Conservation (phyloP, 1,140 invertebrate genomes). For the Drosophila grimshawi region DNA sequence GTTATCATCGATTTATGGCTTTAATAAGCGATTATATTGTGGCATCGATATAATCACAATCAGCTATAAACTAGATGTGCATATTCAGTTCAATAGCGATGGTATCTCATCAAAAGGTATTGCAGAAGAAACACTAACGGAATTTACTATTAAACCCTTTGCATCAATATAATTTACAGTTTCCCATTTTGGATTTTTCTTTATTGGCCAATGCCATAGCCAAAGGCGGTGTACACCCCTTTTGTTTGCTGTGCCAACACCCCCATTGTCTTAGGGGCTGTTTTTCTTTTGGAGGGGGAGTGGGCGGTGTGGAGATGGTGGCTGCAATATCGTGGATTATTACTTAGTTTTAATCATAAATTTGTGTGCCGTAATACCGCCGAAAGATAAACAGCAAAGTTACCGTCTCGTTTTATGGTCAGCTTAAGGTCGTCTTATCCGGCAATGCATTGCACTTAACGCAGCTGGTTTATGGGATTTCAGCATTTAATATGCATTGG, state of each 20-base stretch:
- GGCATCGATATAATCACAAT: not conserved
- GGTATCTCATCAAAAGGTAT: conserved; percentile 6
- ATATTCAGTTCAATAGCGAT: not conserved
- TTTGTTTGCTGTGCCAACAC: conserved; percentile 1
- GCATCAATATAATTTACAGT: conserved; percentile 38
- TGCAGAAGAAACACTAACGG: not conserved
- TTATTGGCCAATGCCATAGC: conserved; percentile 10
- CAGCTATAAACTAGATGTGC: conserved; percentile 19
- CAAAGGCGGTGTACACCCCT: conserved; percentile 7
- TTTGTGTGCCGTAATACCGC: conserved; percentile 27
- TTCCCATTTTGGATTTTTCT: conserved; percentile 28
- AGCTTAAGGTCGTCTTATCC: conserved; percentile 20
- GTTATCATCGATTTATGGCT: no score
- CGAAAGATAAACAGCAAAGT: conserved; percentile 28
- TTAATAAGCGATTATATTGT: not conserved
- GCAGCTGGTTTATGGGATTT: conserved; percentile 19
- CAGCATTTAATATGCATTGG: conserved; percentile 17
- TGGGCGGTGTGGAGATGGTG: not conserved
- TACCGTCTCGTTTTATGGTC: conserved; percentile 35
- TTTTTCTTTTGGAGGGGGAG: not conserved
- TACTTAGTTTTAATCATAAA: conserved; percentile 63
- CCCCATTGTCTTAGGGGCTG: not conserved
- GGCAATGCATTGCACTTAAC: conserved; percentile 27
- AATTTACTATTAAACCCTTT: conserved; percentile 34
- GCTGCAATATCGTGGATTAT: conserved; percentile 5